These are phyloP conservation scores for Panurus biarmicus DNA, from an alignment of 2,113 vertebrate genomes.

Conservation along the genomic window DNA sequence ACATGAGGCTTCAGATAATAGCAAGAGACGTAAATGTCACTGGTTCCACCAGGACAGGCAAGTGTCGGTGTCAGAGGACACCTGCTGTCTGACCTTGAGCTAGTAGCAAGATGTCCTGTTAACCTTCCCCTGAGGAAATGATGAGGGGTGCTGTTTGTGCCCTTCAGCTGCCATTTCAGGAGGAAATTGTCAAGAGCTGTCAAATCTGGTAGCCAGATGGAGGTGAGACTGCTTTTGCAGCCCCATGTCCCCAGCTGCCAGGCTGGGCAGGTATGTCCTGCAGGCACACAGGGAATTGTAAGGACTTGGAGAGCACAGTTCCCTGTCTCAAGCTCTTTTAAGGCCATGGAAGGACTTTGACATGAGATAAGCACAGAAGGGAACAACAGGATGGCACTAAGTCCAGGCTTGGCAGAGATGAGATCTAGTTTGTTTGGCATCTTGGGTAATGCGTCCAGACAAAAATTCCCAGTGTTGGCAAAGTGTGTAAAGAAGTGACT, in stretches of 20 bases:
- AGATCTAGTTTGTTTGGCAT: not conserved
- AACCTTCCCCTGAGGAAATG: not conserved
- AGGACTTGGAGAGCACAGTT: not conserved
- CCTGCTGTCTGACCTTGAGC: not conserved
- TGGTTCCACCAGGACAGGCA: not conserved
- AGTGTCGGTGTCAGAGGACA: not conserved
- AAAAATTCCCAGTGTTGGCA: not conserved
- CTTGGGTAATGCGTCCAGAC: not conserved
- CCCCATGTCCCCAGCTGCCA: not conserved
- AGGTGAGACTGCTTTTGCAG: not conserved
- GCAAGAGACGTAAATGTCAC: not conserved
- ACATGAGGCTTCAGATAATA: not conserved
- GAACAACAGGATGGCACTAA: not conserved
- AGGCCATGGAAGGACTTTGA: accelerated
- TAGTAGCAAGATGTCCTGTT: not conserved
- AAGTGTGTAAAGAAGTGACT: not conserved
- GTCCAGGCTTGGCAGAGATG: not conserved
- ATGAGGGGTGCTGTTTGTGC: not conserved
- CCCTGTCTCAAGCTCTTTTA: not conserved
- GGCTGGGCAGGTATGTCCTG: not conserved
- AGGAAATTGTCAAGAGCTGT: not conserved
- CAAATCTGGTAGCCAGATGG: not conserved
- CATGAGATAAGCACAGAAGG: not conserved
- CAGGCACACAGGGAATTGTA: not conserved
- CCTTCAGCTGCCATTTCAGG: not conserved